phyloP scores from a whole-genome alignment of 1,140 invertebrate genomes.

The Chrysoperla carnea region DNA sequence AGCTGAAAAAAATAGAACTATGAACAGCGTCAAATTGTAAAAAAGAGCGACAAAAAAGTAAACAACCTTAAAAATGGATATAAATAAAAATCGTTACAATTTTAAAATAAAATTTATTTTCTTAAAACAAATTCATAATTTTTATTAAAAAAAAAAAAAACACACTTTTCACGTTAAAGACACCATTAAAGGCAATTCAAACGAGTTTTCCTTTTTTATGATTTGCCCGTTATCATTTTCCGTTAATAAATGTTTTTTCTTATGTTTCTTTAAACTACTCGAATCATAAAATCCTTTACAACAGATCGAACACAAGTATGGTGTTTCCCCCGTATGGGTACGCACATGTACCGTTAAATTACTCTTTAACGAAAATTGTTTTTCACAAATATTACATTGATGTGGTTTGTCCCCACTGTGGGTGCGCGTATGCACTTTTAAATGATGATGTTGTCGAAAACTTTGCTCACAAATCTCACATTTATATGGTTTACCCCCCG shows the following conservation, averaged over 20 bases:
- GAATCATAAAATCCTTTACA: conserved; percentile 5
- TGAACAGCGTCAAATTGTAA: too few species aligned
- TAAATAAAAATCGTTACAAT: too few species aligned
- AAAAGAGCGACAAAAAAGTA: too few species aligned
- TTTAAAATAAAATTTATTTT: too few species aligned
- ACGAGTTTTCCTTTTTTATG: too few species aligned
- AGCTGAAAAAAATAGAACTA: too few species aligned
- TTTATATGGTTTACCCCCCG: conserved; percentile 9
- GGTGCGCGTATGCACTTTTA: conserved; percentile 22
- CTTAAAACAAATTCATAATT: too few species aligned
- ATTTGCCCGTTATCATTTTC: too few species aligned
- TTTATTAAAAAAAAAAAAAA: too few species aligned
- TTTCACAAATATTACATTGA: conserved; percentile 8
- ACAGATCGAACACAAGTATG: conserved; percentile 13
- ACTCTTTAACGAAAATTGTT: conserved; percentile 10
- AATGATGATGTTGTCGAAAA: conserved; percentile 10
- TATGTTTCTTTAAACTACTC: neutral
- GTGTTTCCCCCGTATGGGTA: conserved; percentile 15
- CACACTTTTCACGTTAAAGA: too few species aligned
- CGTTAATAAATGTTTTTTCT: neutral
- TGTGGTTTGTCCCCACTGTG: conserved; percentile 21
- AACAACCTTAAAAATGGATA: too few species aligned
- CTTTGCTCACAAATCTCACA: conserved; percentile 12
- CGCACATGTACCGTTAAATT: conserved; percentile 8
- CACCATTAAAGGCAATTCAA: too few species aligned